Evolutionary conservation across 2,888 invertebrate genomes (phyloP), one percentile per base, ranked within the genome.

Genomic region (Linnaemya tessellans): DNA sequence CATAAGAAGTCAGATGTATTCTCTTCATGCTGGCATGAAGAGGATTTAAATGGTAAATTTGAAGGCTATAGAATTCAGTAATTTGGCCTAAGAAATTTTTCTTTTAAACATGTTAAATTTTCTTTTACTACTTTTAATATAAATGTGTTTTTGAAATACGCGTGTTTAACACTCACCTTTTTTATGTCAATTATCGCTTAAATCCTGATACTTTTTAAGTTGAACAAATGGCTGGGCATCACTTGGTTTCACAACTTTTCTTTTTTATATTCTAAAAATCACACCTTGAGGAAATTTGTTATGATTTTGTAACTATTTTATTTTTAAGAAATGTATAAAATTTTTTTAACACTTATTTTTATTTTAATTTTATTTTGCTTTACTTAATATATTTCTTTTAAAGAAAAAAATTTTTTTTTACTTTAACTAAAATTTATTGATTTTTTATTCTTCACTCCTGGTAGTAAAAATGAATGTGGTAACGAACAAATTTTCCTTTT

Each of bases 391-490:
- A 73, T 35, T 49, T 71, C 43, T 62, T 60, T n/a, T 41, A 20
- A 18, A 43, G 56, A 13, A n/a, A n/a, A n/a, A n/a, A n/a, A 10
- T 18, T 60, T 35, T 80, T 25, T 56, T 11, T 54, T 58, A 9
- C 65, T 46, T 41, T 71, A 10, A 73, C 30, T n/a, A 70, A 71
- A 62, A 18, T 58, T 75, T 78, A 67, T 84, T 58, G 49, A 64
- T 64, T 80, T 80, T 64, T 65, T 83, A n/a, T 65, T 41, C 51
- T 80, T 73, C 51, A 35, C 67, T 77, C 46, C 56, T 77, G 65
- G 35, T 67, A 67, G 58, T 56, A 67, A 77, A 77, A 65, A 35
- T n/a, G 18, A 11, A 51, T 51, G n/a, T n/a, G 25, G n/a, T 74
- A 30, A 46, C 25, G 54, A 41, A 60, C 51, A 54, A 60, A 56